Conservation (phyloP, 2,888 invertebrate species). For the Lamellibrachia columna region DNA sequence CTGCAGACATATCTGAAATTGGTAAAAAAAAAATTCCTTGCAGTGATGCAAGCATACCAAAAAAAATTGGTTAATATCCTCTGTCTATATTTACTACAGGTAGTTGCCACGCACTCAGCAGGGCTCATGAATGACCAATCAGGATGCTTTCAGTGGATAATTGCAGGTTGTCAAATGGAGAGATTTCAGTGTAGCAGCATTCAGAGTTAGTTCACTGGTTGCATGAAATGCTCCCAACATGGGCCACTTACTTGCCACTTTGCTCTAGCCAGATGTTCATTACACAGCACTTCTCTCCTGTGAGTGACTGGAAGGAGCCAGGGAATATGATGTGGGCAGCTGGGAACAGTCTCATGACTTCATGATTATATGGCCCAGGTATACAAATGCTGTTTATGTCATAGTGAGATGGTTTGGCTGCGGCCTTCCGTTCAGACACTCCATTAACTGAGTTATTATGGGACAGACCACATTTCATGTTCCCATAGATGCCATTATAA, state of each 20-base stretch:
- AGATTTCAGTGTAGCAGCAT: not conserved
- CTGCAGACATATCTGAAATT: not conserved
- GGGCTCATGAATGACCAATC: not conserved
- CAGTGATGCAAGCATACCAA: not conserved
- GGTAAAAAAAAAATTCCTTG: not conserved
- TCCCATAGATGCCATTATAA: no score
- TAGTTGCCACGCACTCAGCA: not conserved
- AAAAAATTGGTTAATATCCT: not conserved
- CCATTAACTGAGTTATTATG: no score
- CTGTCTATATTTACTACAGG: not conserved
- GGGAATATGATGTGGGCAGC: not conserved
- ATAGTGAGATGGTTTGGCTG: no score
- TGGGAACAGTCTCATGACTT: no score
- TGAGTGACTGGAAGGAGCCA: not conserved
- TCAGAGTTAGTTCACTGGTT: not conserved
- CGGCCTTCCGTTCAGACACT: no score
- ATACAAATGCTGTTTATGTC: no score
- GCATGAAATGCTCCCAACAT: not conserved
- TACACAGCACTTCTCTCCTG: not conserved
- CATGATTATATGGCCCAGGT: no score
- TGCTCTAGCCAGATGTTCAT: not conserved
- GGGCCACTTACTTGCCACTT: not conserved
- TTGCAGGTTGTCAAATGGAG: not conserved
- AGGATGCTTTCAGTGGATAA: not conserved
- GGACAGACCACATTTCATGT: no score